phyloP scores from a whole-genome alignment of 2,797 vertebrate species.

The Sebastolobus alascanus region DNA sequence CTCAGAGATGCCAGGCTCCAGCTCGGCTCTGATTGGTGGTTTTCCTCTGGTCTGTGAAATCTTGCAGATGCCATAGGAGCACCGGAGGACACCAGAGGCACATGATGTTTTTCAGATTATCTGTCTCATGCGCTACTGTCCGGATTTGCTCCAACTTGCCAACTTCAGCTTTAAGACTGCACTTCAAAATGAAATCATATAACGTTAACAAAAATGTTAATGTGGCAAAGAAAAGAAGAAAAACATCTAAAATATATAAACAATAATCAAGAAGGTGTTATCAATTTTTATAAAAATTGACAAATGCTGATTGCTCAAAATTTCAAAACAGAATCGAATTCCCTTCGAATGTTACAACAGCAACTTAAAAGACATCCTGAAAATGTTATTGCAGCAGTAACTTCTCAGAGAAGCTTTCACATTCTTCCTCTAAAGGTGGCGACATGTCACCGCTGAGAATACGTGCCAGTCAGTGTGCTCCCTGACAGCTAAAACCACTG shows the following conservation, averaged over 20 bases:
- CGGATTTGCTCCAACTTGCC: too few relatives aligned
- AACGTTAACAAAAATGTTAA: not conserved
- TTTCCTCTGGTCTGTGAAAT: too few relatives aligned
- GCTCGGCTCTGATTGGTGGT: too few relatives aligned
- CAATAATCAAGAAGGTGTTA: not conserved
- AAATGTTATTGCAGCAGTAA: not conserved
- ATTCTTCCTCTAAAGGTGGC: not conserved
- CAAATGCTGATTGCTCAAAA: not conserved
- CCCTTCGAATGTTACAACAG: not conserved
- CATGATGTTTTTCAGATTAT: too few relatives aligned
- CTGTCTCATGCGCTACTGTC: too few relatives aligned
- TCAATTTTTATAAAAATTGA: not conserved
- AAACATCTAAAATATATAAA: not conserved
- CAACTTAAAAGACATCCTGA: not conserved
- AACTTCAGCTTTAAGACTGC: not conserved
- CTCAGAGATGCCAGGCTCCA: too few relatives aligned
- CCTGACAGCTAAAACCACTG: not conserved
- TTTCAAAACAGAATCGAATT: not conserved
- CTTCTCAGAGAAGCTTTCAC: not conserved
- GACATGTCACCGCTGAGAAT: conserved; percentile 17
- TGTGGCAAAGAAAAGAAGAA: not conserved
- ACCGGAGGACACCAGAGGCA: too few relatives aligned
- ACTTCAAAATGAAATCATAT: not conserved
- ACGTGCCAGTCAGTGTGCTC: not conserved
- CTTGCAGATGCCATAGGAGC: fast-evolving